Evolutionary conservation across 1,140 invertebrate genomes (phyloP).

Genomic region (Centruroides vittatus): DNA sequence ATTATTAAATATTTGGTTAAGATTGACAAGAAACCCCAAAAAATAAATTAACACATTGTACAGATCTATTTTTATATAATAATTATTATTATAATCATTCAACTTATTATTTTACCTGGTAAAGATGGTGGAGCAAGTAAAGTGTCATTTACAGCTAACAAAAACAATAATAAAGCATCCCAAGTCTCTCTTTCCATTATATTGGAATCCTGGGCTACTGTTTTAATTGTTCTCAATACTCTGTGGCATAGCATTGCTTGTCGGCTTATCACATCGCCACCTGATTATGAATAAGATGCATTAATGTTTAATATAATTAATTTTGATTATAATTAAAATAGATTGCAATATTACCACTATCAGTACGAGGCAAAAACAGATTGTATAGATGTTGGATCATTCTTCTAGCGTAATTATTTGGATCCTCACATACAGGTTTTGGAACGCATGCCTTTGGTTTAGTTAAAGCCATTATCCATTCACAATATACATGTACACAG

Average conservation of each 20-base stretch:
- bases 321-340: neutral
- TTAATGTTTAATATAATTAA: conserved; percentile 14
- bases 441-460: conserved; percentile 60
- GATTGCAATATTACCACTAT: conserved; percentile 49
- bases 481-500: conserved; percentile 92
- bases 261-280: conserved; percentile 71
- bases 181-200: conserved; percentile 72
- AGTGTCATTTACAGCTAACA: conserved; percentile 84
- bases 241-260: conserved; percentile 92
- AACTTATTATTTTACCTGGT: conserved; percentile 39
- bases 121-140: conserved; percentile 78
- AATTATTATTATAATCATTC: no score
- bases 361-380: conserved; percentile 83
- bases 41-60: no score
- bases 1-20: no score
- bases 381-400: conserved; percentile 90
- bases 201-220: conserved; percentile 64
- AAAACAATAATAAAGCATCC: conserved; percentile 74
- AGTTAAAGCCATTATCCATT: conserved; percentile 81
- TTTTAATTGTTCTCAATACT: conserved; percentile 74
- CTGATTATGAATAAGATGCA: conserved; percentile 31
- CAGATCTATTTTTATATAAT: no score
- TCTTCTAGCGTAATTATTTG: conserved; percentile 77
- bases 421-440: conserved; percentile 67
- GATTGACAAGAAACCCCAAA: no score